Evolutionary conservation across 1,140 invertebrate species (phyloP), one percentile per base, ranked within the genome.

Genomic region (Hycleus cichorii): DNA sequence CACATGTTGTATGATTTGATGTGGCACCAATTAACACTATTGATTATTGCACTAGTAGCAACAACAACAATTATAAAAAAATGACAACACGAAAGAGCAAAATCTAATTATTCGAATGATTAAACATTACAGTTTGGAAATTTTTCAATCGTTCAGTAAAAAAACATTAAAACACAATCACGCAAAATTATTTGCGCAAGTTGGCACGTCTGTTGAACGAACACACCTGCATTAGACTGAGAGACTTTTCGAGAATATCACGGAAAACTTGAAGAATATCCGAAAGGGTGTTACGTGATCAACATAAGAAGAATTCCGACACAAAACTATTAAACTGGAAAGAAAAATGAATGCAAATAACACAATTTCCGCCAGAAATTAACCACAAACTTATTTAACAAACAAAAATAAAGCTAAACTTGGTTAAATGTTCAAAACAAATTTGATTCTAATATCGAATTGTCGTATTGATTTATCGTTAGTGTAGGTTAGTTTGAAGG

Each of bases 101-200:
- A 42, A n/a, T 8, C 4, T 11, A 42, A 10, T n/a, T n/a, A 39
- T 39, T n/a, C 40, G 40, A 42, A 1, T 48, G 24, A 38, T 46
- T 45, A 54, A 54, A 45, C 46, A 45, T 25, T 55, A 46, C 45
- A 47, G 39, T 46, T 32, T 32, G 32, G 10, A 54, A 47, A 47
- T n/a, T 27, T 18, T 27, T 8, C 42, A 57, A 50, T 45, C 47
- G 42, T 57, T 43, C 59, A 61, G 59, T 61, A 57, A 44, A 43
- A 49, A 61, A 61, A 61, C 59, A 61, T 61, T 61, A 61, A 61
- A 61, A 55, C 59, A 47, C 45, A 53, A 49, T 61, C 57, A 61
- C 59, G 59, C 59, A 61, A 57, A 61, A 61, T 61, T 18, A 57
- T 61, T 61, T 61, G 43, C 44, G 47, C 49, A 61, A 61, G 59